These are phyloP conservation scores for Orthosia incerta DNA, from an alignment of 2,888 invertebrate genomes.

Conservation along the genomic window DNA sequence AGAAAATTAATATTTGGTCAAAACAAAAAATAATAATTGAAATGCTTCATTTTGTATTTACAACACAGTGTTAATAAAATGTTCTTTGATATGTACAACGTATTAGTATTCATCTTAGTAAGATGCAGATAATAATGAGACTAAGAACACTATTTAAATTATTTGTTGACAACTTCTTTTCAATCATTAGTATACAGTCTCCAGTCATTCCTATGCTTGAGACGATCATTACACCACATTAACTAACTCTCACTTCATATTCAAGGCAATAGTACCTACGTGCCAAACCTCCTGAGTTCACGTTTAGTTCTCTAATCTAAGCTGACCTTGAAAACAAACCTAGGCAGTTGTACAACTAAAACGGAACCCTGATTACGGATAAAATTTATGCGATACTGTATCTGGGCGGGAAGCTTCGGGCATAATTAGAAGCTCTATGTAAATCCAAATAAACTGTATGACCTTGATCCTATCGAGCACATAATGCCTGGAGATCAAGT, in stretches of 20 bases:
- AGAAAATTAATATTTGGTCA: background rate
- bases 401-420: slow-evolving; percentile 26
- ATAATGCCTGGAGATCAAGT: slow-evolving; percentile 47
- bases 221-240: slow-evolving; percentile 4
- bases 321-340: slow-evolving; percentile 35
- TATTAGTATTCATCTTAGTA: background rate
- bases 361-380: slow-evolving; percentile 53
- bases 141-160: background rate
- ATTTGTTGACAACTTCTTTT: background rate
- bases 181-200: background rate
- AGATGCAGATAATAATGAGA: background rate
- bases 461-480: slow-evolving; percentile 47
- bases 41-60: too few species aligned
- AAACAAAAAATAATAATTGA: too few species aligned
- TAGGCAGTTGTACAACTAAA: slow-evolving; percentile 42
- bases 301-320: slow-evolving; percentile 34
- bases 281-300: slow-evolving; percentile 11
- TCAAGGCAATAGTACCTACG: slow-evolving; percentile 24
- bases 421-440: slow-evolving; percentile 43
- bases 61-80: background rate
- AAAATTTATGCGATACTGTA: slow-evolving; percentile 53
- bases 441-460: slow-evolving; percentile 55
- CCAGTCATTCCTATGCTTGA: slow-evolving; percentile 18
- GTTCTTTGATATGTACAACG: background rate
- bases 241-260: slow-evolving; percentile 2